A percentile compares a stretch with the other conserved stretches of the same genome.
These are phyloP conservation scores for Clarias macrocephalus DNA, from an alignment of 2,113 vertebrate species.

Conservation along the genomic window DNA sequence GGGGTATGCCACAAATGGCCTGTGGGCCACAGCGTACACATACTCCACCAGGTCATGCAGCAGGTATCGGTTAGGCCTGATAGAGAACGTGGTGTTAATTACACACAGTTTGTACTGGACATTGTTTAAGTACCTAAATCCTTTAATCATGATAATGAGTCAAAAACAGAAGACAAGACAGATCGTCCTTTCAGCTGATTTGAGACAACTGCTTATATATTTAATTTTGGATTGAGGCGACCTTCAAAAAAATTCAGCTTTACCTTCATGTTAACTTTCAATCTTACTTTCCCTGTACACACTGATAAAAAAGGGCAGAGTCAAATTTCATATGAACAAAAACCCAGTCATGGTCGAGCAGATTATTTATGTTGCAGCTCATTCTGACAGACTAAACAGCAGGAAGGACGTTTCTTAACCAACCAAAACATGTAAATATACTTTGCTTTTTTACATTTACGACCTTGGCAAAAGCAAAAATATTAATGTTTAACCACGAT, in stretches of 20 bases:
- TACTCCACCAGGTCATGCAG: conserved; percentile 90
- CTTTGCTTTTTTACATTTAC: background rate
- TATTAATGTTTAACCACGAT: background rate
- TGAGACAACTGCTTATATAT: background rate
- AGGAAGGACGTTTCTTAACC: background rate
- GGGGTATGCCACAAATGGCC: conserved; percentile 78
- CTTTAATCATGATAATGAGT: background rate
- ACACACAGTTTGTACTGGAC: background rate
- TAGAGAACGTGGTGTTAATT: background rate
- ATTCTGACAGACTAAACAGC: background rate
- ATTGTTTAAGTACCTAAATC: background rate
- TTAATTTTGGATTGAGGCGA: background rate
- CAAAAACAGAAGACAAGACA: background rate
- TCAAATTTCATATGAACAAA: background rate
- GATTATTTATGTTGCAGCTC: background rate
- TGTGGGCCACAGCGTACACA: conserved; percentile 75
- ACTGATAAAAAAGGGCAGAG: background rate
- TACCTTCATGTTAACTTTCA: background rate
- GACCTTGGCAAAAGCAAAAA: background rate
- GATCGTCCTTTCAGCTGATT: background rate
- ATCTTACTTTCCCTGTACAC: background rate
- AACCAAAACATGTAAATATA: background rate
- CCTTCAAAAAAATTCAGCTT: background rate
- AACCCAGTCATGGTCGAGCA: background rate
- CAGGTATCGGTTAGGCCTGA: conserved; percentile 84